Conservation (phyloP, 2,888 invertebrate species). For the Miltochrista miniata region DNA sequence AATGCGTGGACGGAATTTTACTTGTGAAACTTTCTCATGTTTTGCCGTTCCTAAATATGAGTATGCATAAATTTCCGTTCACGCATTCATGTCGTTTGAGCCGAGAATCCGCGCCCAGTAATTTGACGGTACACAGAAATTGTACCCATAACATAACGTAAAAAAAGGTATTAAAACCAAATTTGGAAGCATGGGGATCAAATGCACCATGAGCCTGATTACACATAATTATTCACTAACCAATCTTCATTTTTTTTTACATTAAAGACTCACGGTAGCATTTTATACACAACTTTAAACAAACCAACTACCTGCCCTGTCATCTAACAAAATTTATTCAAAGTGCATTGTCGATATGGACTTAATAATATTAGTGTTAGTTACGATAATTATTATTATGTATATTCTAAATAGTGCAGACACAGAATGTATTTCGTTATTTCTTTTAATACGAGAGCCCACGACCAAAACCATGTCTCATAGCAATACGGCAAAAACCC, state of each 20-base stretch:
- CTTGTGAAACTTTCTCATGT: too few species aligned
- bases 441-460: too few species aligned
- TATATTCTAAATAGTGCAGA: too few species aligned
- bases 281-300: neutral
- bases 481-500: too few species aligned
- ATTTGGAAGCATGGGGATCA: constrained; percentile 45
- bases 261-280: constrained; percentile 27
- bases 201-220: constrained; percentile 30
- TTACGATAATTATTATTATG: neutral
- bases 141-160: constrained; percentile 15
- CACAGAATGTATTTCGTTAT: too few species aligned
- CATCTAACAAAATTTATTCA: constrained; percentile 56
- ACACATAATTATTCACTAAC: constrained; percentile 47
- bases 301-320: neutral
- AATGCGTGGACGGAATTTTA: too few species aligned
- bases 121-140: constrained; percentile 8
- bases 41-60: too few species aligned
- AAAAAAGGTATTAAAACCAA: constrained; percentile 19
- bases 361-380: too few species aligned
- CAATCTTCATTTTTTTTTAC: constrained; percentile 25
- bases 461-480: too few species aligned
- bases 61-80: too few species aligned
- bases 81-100: too few species aligned
- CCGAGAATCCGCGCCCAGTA: too few species aligned
- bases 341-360: constrained; percentile 47